Evolutionary conservation across 2,888 invertebrate genomes (phyloP).

Genomic region (Nymphalis c-album): DNA sequence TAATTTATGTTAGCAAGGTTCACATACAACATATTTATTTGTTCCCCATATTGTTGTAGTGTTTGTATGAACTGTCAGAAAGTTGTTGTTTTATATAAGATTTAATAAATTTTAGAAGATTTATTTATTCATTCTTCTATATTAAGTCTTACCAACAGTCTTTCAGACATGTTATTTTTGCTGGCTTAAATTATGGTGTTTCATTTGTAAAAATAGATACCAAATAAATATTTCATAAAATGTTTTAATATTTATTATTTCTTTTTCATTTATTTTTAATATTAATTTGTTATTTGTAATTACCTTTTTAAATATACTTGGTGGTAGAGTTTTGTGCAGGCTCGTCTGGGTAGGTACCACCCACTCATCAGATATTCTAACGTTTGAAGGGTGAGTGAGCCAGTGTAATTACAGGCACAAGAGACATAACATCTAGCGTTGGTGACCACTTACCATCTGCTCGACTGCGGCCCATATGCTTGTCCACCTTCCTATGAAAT

Average conservation of each 20-base stretch:
- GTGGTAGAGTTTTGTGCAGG: no score
- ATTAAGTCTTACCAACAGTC: conserved; percentile 33
- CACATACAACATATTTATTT: conserved; percentile 67
- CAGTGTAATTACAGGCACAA: no score
- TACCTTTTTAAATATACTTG: not conserved
- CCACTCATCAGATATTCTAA: no score
- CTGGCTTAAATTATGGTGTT: conserved; percentile 32
- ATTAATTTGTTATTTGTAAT: conserved; percentile 3
- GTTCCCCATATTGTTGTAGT: conserved; percentile 65
- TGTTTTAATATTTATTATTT: conserved; percentile 32
- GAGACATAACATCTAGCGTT: no score
- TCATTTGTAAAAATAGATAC: conserved; percentile 36
- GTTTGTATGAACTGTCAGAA: conserved; percentile 34
- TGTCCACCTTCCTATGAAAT: no score
- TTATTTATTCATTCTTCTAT: conserved; percentile 55
- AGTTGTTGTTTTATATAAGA: not conserved
- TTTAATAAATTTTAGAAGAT: conserved; percentile 43
- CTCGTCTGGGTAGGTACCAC: no score
- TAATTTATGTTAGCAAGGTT: conserved; percentile 37
- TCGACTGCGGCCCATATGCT: no score
- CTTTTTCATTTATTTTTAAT: conserved; percentile 17
- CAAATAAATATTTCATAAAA: conserved; percentile 48
- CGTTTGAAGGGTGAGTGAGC: no score
- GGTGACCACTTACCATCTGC: no score
- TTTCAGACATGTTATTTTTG: conserved; percentile 35